A percentile compares a stretch with the other conserved stretches of the same genome.
phyloP scores from a whole-genome alignment of 2,888 invertebrate species.

The Aphrophora alni region DNA sequence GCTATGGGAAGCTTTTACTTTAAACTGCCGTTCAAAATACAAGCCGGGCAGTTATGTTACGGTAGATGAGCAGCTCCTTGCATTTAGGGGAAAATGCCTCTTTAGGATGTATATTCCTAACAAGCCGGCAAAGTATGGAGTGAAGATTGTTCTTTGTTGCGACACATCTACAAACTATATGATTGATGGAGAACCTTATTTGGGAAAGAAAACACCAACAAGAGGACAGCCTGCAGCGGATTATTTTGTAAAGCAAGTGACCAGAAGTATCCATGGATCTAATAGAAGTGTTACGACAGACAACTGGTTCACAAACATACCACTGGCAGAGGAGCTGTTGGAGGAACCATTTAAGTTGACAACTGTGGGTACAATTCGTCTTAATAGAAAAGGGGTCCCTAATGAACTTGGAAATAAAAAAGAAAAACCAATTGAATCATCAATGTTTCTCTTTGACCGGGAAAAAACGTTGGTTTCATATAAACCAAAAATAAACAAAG shows the following conservation, averaged over 20 bases:
- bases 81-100: conserved; percentile 14
- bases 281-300: conserved; percentile 14
- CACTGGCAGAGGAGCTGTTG: conserved; percentile 21
- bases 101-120: conserved; percentile 22
- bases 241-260: no score
- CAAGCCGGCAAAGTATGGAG: conserved; percentile 19
- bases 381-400: conserved; percentile 14
- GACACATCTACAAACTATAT: background rate
- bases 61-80: conserved; percentile 18
- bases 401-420: conserved; percentile 11
- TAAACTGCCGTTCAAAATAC: conserved; percentile 10
- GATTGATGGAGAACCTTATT: background rate
- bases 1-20: conserved; percentile 10
- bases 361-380: background rate
- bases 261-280: conserved; percentile 16
- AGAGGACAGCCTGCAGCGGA: no score
- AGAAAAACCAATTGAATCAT: background rate
- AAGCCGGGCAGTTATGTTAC: conserved; percentile 9
- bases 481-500: conserved; percentile 22
- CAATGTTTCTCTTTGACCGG: conserved; percentile 21
- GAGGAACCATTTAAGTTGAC: conserved; percentile 6
- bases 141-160: conserved; percentile 9
- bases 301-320: conserved; percentile 20
- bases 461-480: conserved; percentile 24
- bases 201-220: background rate